Evolutionary conservation across 2,797 vertebrate genomes (phyloP), one percentile per base, ranked within the genome.

Genomic region (Erethizon dorsatum): DNA sequence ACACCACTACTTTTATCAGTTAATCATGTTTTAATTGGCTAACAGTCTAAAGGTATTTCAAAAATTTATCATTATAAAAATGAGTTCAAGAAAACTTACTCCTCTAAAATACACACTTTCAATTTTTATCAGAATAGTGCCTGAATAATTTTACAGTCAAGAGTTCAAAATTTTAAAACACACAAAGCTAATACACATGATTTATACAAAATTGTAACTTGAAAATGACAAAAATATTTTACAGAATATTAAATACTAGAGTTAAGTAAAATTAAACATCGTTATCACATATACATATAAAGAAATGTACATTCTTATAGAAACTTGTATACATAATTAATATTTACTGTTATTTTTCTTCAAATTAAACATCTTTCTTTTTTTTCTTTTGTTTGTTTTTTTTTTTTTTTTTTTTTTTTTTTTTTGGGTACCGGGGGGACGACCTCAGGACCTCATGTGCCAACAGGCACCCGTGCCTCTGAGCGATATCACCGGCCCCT

Each of bases 91-190:
- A 77, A 90, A 95, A 83, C 22, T 57, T 73, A 90, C 69, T 91
- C 26, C 47, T 93, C 1, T 87, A 82, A 54, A 82, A 84, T 77
- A 89, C 2, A 78, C 6, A 78, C 20, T 84, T 91, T 41, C 26
- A 83, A 63, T 91, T 95, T 97, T 94, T 80, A 94, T 67, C 54
- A 91, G 80, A 93, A 67, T 31, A 89, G 37, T 91, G 65, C 50
- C 79, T 84, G 20, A 94, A 87, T 85, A 28, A 84, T 71, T 57
- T 93, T 92, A 94, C 28, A 94, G 28, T 97, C 8, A 63, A 96
- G 80, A 90, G 50, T 90, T 86, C 80, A 97, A 96, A 96, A 84
- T 31, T 41, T 90, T 90, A 83, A 97, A 97, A 95, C 79, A 96
- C 18, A 92, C 65, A 63, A 95, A 92, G 24, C 56, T 69, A 79